Evolutionary conservation across 2,888 invertebrate species (phyloP).

Genomic region (Drosophila melanocephala): DNA sequence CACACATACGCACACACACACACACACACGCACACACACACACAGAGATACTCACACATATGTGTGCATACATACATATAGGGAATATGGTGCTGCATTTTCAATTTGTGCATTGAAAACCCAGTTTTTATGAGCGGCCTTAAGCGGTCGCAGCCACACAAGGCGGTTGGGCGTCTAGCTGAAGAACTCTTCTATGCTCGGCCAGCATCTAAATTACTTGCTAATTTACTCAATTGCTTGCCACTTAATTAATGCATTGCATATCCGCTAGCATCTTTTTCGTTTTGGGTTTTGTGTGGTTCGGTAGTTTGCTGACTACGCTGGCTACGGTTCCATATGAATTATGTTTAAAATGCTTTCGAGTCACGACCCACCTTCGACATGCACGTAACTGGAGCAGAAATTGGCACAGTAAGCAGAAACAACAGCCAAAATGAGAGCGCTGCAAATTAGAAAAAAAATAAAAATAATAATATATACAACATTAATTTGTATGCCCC

Average conservation of each 20-base stretch:
- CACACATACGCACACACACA: conserved; percentile 3
- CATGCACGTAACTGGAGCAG: conserved; percentile 70
- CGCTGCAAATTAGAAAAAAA: conserved; percentile 32
- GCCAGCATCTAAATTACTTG: not conserved
- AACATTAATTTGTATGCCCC: conserved; percentile 67
- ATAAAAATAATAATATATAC: conserved; percentile 47
- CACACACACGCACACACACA: conserved; percentile 2
- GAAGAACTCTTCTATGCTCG: not conserved
- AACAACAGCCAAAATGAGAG: conserved; percentile 13
- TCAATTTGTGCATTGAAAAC: conserved; percentile 29
- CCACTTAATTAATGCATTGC: conserved; percentile 68
- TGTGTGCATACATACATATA: not conserved
- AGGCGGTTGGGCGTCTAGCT: not conserved
- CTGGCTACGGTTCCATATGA: conserved; percentile 29
- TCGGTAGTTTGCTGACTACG: not conserved
- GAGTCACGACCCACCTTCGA: conserved; percentile 48
- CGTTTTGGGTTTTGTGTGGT: not conserved
- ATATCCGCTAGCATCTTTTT: conserved; percentile 36
- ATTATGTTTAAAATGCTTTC: conserved; percentile 66
- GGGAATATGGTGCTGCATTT: conserved; percentile 7
- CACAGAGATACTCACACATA: not conserved
- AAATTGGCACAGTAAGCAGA: conserved; percentile 61
- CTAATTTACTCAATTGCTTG: conserved; percentile 4
- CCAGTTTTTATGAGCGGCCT: conserved; percentile 8
- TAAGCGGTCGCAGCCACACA: conserved; percentile 1